Evolutionary conservation across 92 coral and sea anemone genomes (phyloP).

Genomic region (Porites lobata): DNA sequence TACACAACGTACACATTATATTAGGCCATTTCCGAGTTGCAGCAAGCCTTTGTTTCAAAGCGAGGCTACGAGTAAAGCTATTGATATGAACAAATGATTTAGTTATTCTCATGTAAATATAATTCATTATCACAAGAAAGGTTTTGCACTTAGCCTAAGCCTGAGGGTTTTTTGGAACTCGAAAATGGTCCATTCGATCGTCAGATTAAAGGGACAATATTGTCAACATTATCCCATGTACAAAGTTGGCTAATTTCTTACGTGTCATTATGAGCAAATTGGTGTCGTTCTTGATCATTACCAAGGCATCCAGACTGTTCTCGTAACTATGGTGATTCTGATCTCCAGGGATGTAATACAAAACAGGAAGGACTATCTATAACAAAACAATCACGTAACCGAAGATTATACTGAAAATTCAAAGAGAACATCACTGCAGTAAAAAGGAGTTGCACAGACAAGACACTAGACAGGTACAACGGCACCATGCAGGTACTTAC

Average conservation of each 20-base stretch:
- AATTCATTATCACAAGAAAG: no score
- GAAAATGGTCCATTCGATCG: no score
- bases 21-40: no score
- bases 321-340: slow-evolving; percentile 83
- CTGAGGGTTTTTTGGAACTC: no score
- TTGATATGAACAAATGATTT: no score
- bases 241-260: neutral
- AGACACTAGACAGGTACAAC: neutral
- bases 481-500: slow-evolving; percentile 43
- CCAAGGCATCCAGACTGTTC: slow-evolving; percentile 78
- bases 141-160: no score
- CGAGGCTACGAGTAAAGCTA: no score
- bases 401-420: neutral
- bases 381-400: neutral
- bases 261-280: slow-evolving; percentile 54
- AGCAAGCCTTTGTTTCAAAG: no score
- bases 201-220: no score
- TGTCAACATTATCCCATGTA: neutral
- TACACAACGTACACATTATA: no score
- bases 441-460: neutral
- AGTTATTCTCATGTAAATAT: no score
- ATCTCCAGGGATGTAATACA: slow-evolving; percentile 81
- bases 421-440: neutral
- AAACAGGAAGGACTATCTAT: slow-evolving; percentile 79
- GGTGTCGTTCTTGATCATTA: slow-evolving; percentile 75